Conservation (phyloP, 2,888 invertebrate genomes). For the Ernsta delagoae region DNA sequence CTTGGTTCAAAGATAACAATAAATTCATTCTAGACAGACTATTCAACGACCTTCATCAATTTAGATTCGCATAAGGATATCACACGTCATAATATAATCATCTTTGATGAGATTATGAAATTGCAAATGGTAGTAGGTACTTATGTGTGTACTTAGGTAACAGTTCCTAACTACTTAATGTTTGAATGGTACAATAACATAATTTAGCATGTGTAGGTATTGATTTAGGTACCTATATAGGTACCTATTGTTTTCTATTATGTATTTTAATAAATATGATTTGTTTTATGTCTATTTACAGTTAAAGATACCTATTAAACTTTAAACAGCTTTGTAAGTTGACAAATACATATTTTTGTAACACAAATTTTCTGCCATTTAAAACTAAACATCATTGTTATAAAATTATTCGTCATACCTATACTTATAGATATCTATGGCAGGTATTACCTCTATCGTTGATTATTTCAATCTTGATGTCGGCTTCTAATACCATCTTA, state of each 20-base stretch:
- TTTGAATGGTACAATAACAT: too few relatives aligned
- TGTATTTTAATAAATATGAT: too few relatives aligned
- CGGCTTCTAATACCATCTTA: too few relatives aligned
- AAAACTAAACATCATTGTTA: not conserved
- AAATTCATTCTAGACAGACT: slow-evolving; percentile 19
- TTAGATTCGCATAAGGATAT: slow-evolving; percentile 2
- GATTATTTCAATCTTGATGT: too few relatives aligned
- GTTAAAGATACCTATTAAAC: too few relatives aligned
- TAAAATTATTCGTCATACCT: not conserved
- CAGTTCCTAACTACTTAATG: too few relatives aligned
- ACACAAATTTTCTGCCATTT: not conserved
- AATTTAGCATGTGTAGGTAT: too few relatives aligned
- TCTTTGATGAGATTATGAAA: not conserved
- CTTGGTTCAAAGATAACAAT: slow-evolving; percentile 4
- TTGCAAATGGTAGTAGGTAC: slow-evolving; percentile 1
- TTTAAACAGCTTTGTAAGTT: too few relatives aligned
- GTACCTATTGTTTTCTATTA: too few relatives aligned
- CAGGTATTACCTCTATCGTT: too few relatives aligned
- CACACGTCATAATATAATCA: slow-evolving; percentile 3
- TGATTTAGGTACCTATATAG: too few relatives aligned
- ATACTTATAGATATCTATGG: not conserved
- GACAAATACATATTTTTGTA: not conserved
- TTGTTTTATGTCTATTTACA: too few relatives aligned
- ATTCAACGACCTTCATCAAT: slow-evolving; percentile 15
- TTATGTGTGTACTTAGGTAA: not conserved